Base-by-base conservation (phyloP, 2,888 invertebrate genomes). In the Andricus curvator region DNA sequence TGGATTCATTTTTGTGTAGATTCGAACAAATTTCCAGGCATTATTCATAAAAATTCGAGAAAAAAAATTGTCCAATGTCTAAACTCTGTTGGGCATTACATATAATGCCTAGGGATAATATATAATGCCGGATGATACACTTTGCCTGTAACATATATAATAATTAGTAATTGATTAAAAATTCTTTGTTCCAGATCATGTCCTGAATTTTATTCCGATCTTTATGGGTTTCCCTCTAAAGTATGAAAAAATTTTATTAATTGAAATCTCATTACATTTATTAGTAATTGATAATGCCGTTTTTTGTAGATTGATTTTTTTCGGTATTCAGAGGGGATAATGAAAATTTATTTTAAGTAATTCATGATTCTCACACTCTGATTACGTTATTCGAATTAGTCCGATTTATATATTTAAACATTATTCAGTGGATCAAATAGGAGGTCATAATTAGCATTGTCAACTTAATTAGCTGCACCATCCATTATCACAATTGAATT, bases 401-500 rank as follows among this genome's bases (percentile, higher is more conserved):
- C 15, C 13, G 33, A 37, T 74, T 74, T 56, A 70, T 74, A 37
- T 17, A 51, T 51, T 56, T 22, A n/a, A 56, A 15, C 33, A 56
- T 11, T 33, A 37, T n/a, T 37, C 13, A 74, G 13, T 33, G 29
- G 13, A 51, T n/a, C 74, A 22, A 56, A 56, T 51, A 51, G 17
- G 33, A 22, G 37, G 3, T 25, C 68, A 62, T 77, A 70, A 79
- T 67, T 77, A 68, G 48, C 29, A 22, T 70, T 70, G 44, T 22
- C 29, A 74, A 74, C 60, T 48, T 67, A 68, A 80, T 82, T 77
- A 37, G 25, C 25, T 51, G 0, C 41, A 4, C 17, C 68, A 41
- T 76, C 65, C 64, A 80, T 78, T 77, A 78, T 51, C n/a, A 29
- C 41, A 51, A 76, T 76, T 70, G 44, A 79, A 79, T 76, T 66